These are phyloP conservation scores for Genyomyrus donnyi DNA, from an alignment of 2,113 vertebrate species.

Conservation along the genomic window DNA sequence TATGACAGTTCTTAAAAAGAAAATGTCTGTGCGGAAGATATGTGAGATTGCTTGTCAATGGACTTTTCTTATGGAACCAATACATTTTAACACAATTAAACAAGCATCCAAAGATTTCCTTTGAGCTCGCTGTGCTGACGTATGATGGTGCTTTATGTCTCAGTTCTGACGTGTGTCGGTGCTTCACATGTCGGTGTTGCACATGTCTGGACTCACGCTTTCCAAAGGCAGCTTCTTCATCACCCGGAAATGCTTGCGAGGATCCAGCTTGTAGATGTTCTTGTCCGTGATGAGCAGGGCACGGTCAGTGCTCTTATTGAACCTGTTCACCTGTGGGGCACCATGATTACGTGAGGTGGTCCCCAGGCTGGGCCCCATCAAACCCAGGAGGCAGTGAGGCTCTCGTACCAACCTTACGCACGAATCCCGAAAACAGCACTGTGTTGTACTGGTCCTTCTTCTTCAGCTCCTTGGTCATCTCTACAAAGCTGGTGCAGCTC, in stretches of 20 bases:
- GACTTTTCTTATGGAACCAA: background rate
- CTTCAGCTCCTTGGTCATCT: conserved; percentile 61
- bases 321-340: conserved; percentile 72
- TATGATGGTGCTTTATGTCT: background rate
- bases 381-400: background rate
- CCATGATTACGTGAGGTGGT: background rate
- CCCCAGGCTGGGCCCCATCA: background rate
- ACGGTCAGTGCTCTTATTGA: conserved; percentile 75
- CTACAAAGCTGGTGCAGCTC: conserved; percentile 59
- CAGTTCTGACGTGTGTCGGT: background rate
- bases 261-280: conserved; percentile 81
- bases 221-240: conserved; percentile 69
- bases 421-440: conserved; percentile 78
- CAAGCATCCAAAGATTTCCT: background rate
- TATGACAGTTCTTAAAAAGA: background rate
- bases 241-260: conserved; percentile 70
- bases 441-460: conserved; percentile 63
- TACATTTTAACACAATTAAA: background rate
- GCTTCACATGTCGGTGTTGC: background rate
- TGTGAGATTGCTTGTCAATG: background rate
- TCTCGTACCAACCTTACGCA: conserved; percentile 69
- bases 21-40: background rate
- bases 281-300: conserved; percentile 79
- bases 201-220: conserved; percentile 51
- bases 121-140: background rate